Conservation (phyloP, 2,113 vertebrate genomes). For the Plotosus lineatus region DNA sequence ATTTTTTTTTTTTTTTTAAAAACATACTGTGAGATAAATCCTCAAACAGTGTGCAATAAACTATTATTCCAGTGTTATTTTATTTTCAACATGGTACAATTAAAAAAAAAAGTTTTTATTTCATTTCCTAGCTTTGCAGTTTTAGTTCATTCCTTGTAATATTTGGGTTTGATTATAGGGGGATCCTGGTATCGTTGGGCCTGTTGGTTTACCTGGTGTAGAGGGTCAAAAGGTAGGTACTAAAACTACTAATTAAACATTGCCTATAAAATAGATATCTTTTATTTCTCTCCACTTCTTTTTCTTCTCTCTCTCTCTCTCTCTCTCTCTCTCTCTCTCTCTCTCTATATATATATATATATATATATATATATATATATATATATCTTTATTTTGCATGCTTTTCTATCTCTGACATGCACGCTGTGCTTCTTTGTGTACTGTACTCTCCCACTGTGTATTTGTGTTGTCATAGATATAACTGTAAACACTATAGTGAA, state of each 20-base stretch:
- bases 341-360: neutral
- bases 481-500: conserved; percentile 41
- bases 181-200: conserved; percentile 81
- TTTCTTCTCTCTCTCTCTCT: neutral
- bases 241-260: neutral
- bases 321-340: neutral
- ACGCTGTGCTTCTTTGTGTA: conserved; percentile 11
- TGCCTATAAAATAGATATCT: neutral
- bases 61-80: no score
- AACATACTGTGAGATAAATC: no score
- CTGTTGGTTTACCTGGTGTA: conserved; percentile 80
- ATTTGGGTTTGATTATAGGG: conserved; percentile 75
- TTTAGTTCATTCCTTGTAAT: conserved; percentile 20
- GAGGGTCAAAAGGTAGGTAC: conserved; percentile 85
- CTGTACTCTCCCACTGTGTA: conserved; percentile 18
- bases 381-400: no score
- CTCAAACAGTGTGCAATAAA: no score
- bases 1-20: no score
- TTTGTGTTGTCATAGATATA: conserved; percentile 34
- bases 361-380: no score
- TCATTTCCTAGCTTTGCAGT: neutral
- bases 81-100: no score
- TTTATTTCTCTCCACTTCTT: neutral
- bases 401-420: neutral
- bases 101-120: no score